Conservation (phyloP, 2,888 invertebrate genomes). For the Hypsopygia costalis region DNA sequence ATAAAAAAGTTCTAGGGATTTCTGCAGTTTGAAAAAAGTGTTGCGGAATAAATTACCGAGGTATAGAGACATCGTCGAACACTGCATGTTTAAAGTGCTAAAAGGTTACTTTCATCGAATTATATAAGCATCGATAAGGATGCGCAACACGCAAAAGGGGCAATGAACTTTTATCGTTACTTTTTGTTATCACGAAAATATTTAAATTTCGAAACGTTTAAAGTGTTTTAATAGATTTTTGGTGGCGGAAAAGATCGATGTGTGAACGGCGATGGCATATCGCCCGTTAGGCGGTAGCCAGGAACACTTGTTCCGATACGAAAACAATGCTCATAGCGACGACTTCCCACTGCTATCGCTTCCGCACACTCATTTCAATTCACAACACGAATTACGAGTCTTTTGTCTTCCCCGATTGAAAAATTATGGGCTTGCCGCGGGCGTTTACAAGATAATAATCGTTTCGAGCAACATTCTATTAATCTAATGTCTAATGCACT, state of each 20-base stretch:
- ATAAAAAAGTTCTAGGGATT: not conserved
- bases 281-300: slow-evolving; percentile 35
- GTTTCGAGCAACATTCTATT: no score
- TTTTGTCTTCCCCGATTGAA: slow-evolving; percentile 32
- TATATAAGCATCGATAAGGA: no score
- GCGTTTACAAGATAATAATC: slow-evolving; percentile 4
- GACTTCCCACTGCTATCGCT: slow-evolving; percentile 29
- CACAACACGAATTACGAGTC: slow-evolving; percentile 48
- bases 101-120: no score
- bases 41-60: not conserved
- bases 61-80: not conserved
- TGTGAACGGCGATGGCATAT: slow-evolving; percentile 19
- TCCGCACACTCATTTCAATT: slow-evolving; percentile 54
- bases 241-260: slow-evolving; percentile 13
- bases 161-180: no score
- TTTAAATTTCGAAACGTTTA: not conserved
- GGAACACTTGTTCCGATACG: slow-evolving; percentile 43
- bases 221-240: not conserved
- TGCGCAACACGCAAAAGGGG: no score
- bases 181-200: not conserved
- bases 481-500: no score
- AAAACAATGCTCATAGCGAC: slow-evolving; percentile 32
- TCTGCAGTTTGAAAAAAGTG: not conserved
- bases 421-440: slow-evolving; percentile 16
- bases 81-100: no score